Evolutionary conservation across 2,797 vertebrate genomes (phyloP).

Genomic region (Platalea minor): DNA sequence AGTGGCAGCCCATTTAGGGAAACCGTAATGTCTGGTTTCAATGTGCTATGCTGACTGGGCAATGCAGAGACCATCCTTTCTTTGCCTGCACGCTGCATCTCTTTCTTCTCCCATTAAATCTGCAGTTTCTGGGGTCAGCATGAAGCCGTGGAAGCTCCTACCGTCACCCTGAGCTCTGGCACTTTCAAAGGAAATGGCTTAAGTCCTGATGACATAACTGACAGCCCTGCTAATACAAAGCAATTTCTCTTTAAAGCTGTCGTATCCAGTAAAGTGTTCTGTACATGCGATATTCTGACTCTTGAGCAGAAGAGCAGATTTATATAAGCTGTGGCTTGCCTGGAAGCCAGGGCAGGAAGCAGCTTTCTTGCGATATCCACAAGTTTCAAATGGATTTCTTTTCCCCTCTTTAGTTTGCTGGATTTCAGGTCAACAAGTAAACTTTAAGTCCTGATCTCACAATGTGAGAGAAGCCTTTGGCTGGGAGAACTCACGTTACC

Average conservation of each 20-base stretch:
- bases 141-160: conserved; percentile 26
- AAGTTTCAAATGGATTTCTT: conserved; percentile 21
- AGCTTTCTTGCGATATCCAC: conserved; percentile 24
- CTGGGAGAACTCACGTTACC: not conserved
- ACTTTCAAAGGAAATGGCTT: conserved; percentile 51
- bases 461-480: not conserved
- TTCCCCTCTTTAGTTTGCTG: not conserved
- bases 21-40: conserved; percentile 44
- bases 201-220: conserved; percentile 63
- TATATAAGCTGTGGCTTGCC: conserved; percentile 44
- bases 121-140: conserved; percentile 48
- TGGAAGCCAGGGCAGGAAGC: conserved; percentile 29
- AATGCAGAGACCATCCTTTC: not conserved
- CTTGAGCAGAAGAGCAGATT: conserved; percentile 47
- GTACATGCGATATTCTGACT: conserved; percentile 34
- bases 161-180: conserved; percentile 45
- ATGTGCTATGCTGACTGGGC: conserved; percentile 8
- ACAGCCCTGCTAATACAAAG: conserved; percentile 60
- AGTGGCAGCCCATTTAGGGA: conserved; percentile 35
- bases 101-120: conserved; percentile 38
- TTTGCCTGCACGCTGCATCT: not conserved
- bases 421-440: conserved; percentile 35
- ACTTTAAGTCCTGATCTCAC: not conserved
- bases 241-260: conserved; percentile 65
- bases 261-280: conserved; percentile 48